A percentile compares a stretch with the other conserved stretches of the same genome.
phyloP scores from a whole-genome alignment of 2,797 vertebrate genomes.

The Knipowitschia caucasica region DNA sequence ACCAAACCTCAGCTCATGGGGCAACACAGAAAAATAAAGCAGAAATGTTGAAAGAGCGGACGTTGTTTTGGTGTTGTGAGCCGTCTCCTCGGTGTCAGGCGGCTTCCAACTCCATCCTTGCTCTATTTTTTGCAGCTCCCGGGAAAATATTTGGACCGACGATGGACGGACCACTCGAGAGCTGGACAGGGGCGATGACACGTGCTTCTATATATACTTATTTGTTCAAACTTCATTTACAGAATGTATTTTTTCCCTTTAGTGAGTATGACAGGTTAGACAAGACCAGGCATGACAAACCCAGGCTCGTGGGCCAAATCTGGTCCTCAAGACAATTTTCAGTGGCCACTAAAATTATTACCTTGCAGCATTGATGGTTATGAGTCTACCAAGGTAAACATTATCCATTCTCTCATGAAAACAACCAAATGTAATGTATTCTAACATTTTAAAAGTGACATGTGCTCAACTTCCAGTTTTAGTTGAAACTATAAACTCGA shows the following conservation, averaged over 20 bases:
- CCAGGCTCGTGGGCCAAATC: too few species aligned
- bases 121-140: not conserved
- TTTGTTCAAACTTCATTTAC: not conserved
- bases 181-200: not conserved
- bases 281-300: too few species aligned
- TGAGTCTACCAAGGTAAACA: too few species aligned
- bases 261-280: too few species aligned
- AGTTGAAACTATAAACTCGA: too few species aligned
- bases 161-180: not conserved
- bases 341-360: too few species aligned
- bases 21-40: not conserved
- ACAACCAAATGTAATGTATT: too few species aligned
- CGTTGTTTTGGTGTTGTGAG: conserved; percentile 5
- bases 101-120: not conserved
- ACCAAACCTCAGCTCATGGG: not conserved
- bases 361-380: too few species aligned
- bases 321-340: too few species aligned
- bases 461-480: too few species aligned
- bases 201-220: not conserved
- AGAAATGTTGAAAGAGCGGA: not conserved
- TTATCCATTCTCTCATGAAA: too few species aligned
- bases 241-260: not conserved
- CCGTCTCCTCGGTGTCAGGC: conserved; percentile 1
- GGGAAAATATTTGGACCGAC: not conserved
- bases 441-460: too few species aligned